phyloP scores from a whole-genome alignment of 2,113 vertebrate species.

The Pituophis catenifer region DNA sequence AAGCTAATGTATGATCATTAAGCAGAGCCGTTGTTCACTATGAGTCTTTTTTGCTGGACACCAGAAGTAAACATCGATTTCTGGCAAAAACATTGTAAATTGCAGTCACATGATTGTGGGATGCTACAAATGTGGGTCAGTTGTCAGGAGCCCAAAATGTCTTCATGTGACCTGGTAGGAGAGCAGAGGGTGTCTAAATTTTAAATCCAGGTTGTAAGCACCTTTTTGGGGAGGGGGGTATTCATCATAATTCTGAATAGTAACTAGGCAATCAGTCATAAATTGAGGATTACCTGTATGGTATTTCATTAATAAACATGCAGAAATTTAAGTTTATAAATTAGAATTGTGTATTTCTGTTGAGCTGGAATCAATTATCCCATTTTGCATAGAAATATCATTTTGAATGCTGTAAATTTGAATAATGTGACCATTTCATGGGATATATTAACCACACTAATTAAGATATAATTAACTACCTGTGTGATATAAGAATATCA shows the following conservation, averaged over 20 bases:
- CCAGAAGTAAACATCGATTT: not conserved
- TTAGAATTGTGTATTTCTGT: not conserved
- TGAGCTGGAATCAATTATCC: not conserved
- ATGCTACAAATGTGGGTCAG: not conserved
- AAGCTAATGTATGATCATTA: not conserved
- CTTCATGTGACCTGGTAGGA: not conserved
- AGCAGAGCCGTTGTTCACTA: not conserved
- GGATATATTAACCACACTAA: not conserved
- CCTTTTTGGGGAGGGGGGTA: not conserved
- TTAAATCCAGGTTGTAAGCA: not conserved
- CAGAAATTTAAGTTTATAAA: not conserved
- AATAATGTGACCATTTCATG: not conserved
- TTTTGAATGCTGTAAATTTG: not conserved
- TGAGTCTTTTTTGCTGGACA: not conserved
- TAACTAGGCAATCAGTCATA: not conserved
- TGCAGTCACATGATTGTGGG: not conserved
- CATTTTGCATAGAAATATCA: not conserved
- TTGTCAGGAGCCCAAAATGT: not conserved
- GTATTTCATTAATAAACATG: not conserved
- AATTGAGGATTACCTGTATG: not conserved
- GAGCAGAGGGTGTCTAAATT: not conserved
- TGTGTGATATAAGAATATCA: not conserved
- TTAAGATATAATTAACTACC: not conserved
- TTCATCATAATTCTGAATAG: not conserved
- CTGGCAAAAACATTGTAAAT: not conserved